Evolutionary conservation across 1,140 invertebrate genomes (phyloP).

Genomic region (Lamellibrachia luymesi): DNA sequence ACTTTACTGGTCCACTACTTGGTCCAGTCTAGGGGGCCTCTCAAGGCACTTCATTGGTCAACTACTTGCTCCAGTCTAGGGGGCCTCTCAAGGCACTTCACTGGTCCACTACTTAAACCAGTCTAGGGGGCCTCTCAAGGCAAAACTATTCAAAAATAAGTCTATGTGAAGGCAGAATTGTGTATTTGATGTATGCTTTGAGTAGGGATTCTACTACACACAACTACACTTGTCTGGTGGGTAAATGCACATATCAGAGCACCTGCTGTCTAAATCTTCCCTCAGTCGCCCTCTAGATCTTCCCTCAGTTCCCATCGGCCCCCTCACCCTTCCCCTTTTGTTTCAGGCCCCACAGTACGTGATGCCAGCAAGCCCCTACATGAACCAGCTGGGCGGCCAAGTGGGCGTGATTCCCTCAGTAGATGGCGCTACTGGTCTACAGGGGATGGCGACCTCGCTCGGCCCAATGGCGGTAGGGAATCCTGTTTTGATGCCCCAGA

Average conservation of each 20-base stretch:
- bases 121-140: no score
- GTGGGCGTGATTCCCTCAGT: neutral
- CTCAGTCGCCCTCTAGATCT: neutral
- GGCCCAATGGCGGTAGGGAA: neutral
- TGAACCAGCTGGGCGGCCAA: neutral
- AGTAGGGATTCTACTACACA: no score
- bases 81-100: no score
- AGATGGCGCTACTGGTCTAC: neutral
- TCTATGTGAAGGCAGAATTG: no score
- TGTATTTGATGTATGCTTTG: no score
- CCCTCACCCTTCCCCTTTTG: neutral
- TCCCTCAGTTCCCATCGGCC: neutral
- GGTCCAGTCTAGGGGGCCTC: neutral
- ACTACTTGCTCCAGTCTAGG: no score
- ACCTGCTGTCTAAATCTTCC: no score
- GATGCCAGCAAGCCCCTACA: constrained; percentile 7
- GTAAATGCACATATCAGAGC: no score
- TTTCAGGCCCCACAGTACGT: constrained; percentile 9
- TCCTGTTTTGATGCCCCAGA: neutral
- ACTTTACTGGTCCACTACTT: neutral
- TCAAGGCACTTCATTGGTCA: no score
- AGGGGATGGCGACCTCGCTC: neutral
- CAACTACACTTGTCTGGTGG: no score
- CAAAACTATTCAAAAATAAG: no score
- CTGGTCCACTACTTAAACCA: neutral